These are phyloP conservation scores for Apocheima hispidaria DNA, from an alignment of 2,888 invertebrate genomes.

Conservation along the genomic window DNA sequence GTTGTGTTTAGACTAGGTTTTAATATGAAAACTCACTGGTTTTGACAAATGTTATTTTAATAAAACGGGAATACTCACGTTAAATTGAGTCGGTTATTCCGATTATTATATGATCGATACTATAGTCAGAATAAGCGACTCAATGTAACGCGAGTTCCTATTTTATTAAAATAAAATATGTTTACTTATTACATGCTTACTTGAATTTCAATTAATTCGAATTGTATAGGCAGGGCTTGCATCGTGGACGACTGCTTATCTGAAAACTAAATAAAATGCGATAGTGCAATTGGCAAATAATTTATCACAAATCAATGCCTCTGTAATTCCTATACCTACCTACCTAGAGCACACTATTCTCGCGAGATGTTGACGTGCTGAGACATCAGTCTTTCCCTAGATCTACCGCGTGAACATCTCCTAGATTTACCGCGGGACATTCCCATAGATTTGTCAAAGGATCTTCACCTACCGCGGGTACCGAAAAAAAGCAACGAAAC, in stretches of 20 bases:
- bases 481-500: too few relatives aligned
- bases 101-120: too few relatives aligned
- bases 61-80: too few relatives aligned
- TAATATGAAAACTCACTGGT: too few relatives aligned
- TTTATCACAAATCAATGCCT: background rate
- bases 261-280: constrained; percentile 6
- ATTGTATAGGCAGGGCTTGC: constrained; percentile 47
- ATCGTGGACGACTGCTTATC: constrained; percentile 38
- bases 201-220: constrained; percentile 54
- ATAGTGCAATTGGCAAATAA: background rate
- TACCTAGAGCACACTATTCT: background rate
- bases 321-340: too few relatives aligned
- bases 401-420: constrained; percentile 20
- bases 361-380: background rate
- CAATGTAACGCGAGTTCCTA: too few relatives aligned
- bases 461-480: constrained; percentile 1
- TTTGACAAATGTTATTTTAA: too few relatives aligned
- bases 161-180: background rate
- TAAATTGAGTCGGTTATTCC: too few relatives aligned
- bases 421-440: constrained; percentile 22
- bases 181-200: constrained; percentile 47
- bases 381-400: constrained; percentile 12
- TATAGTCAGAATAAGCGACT: too few relatives aligned
- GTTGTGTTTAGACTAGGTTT: too few relatives aligned
- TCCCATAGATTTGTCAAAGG: constrained; percentile 25